These are phyloP conservation scores for Tuberolachnus salignus DNA, from an alignment of 2,888 invertebrate genomes.

Conservation along the genomic window DNA sequence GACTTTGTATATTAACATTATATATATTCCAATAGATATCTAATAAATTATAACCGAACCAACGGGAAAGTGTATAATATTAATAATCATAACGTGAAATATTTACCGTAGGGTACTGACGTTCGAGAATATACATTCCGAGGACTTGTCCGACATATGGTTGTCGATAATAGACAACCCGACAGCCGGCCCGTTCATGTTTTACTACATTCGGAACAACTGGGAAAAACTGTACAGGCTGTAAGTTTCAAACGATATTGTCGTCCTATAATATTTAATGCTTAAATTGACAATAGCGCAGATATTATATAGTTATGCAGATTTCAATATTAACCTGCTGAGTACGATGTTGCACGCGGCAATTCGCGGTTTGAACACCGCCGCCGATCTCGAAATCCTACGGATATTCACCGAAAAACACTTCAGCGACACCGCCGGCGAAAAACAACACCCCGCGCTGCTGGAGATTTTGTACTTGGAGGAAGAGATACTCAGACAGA, in stretches of 20 bases:
- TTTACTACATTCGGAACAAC: slow-evolving; percentile 36
- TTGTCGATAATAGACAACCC: slow-evolving; percentile 31
- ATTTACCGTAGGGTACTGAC: slow-evolving; percentile 6
- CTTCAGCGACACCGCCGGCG: slow-evolving; percentile 6
- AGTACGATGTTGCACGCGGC: slow-evolving; percentile 27
- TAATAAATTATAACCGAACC: too few species aligned
- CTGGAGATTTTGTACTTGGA: slow-evolving; percentile 34
- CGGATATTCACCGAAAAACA: slow-evolving; percentile 25
- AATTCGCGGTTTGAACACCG: slow-evolving; percentile 28
- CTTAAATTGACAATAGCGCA: too few species aligned
- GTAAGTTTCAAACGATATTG: slow-evolving; percentile 12
- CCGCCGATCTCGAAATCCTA: slow-evolving; percentile 31
- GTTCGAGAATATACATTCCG: not conserved
- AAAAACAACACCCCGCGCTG: slow-evolving; percentile 9
- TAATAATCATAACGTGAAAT: not conserved
- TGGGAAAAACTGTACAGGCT: slow-evolving; percentile 35
- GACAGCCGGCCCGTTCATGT: not conserved
- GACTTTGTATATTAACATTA: not conserved
- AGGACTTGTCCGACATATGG: slow-evolving; percentile 29
- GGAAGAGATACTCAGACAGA: slow-evolving; percentile 37
- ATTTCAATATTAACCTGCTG: not conserved
- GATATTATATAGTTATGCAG: slow-evolving; percentile 12
- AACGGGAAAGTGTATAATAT: not conserved
- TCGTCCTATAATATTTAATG: too few species aligned
- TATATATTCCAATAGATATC: too few species aligned